Evolutionary conservation across 2,888 invertebrate genomes (phyloP).

Genomic region (Leptura quadrifasciata): DNA sequence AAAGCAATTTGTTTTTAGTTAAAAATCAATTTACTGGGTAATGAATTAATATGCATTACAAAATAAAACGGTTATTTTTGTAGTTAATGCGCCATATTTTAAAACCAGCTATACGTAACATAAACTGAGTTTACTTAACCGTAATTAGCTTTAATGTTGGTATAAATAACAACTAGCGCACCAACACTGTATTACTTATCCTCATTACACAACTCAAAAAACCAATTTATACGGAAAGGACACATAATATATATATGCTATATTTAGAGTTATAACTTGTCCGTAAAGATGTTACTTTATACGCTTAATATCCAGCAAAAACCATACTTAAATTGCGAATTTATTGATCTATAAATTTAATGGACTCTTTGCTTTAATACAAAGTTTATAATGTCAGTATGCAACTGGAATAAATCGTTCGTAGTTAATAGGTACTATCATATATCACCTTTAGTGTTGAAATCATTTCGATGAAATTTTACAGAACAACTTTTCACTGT

Average conservation of each 20-base stretch:
- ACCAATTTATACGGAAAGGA: constrained; percentile 36
- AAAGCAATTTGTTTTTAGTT: constrained; percentile 26
- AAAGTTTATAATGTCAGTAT: constrained; percentile 19
- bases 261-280: constrained; percentile 35
- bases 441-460: background rate
- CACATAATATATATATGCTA: constrained; percentile 35
- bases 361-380: constrained; percentile 38
- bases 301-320: constrained; percentile 31
- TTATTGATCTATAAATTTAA: constrained; percentile 54
- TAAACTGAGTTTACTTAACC: constrained; percentile 30
- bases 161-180: constrained; percentile 37
- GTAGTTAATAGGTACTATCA: constrained; percentile 13
- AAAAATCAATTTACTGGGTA: constrained; percentile 35
- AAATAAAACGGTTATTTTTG: constrained; percentile 29
- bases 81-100: constrained; percentile 30
- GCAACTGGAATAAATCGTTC: constrained; percentile 8
- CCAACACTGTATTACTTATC: constrained; percentile 39
- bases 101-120: constrained; percentile 27
- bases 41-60: constrained; percentile 25
- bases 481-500: too few species aligned
- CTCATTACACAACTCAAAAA: constrained; percentile 30
- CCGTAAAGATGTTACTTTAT: constrained; percentile 33
- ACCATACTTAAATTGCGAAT: constrained; percentile 48
- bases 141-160: constrained; percentile 36
- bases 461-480: too few species aligned